phyloP scores from a whole-genome alignment of 2,113 vertebrate species.

The Upupa epops region DNA sequence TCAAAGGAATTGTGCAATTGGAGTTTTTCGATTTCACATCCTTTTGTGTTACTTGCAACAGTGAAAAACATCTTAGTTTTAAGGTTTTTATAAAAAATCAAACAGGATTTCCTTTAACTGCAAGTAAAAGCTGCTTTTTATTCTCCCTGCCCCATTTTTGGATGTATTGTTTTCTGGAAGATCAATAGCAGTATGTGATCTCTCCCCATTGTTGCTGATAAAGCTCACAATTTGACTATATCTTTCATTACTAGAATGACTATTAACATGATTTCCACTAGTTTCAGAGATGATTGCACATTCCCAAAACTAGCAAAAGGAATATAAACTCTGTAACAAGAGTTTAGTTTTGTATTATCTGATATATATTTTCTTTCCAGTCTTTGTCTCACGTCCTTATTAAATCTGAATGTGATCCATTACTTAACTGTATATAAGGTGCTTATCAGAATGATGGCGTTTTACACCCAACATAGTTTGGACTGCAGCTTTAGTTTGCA shows the following conservation, averaged over 20 bases:
- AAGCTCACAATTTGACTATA: not conserved
- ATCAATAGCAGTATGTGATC: not conserved
- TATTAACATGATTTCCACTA: not conserved
- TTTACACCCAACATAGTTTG: not conserved
- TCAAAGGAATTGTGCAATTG: not conserved
- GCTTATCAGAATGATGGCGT: not conserved
- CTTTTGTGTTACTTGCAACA: not conserved
- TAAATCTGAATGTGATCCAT: not conserved
- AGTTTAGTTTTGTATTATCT: not conserved
- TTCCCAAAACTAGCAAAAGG: not conserved
- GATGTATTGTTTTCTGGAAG: not conserved
- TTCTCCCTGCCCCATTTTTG: not conserved
- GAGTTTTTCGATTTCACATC: not conserved
- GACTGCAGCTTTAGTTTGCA: not conserved
- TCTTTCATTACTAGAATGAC: not conserved
- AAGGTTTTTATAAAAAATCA: not conserved
- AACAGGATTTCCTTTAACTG: conserved; percentile 12
- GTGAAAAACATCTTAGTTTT: not conserved
- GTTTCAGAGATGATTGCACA: not conserved
- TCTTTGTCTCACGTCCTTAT: not conserved
- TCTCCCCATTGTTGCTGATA: not conserved
- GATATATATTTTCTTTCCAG: not conserved
- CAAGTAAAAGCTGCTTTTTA: not conserved
- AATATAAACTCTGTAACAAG: not conserved
- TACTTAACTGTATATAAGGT: not conserved